Percentiles rank a stretch among this genome's conserved stretches.
These are phyloP conservation scores for Ciconia maguari DNA, from an alignment of 2,113 vertebrate genomes.

Conservation along the genomic window DNA sequence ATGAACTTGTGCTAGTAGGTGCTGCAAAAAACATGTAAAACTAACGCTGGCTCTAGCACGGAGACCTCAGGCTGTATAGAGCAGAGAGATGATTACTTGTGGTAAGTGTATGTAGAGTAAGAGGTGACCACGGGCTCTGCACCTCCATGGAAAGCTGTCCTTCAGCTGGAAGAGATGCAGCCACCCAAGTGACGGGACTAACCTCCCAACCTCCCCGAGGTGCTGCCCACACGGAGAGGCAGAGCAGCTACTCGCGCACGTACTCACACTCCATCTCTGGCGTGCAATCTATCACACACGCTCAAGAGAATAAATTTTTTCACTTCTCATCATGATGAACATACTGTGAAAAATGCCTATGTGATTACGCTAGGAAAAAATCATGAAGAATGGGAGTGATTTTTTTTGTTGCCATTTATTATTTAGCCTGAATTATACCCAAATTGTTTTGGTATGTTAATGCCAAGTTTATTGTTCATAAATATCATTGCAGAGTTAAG, in stretches of 20 bases:
- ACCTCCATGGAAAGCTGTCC: neutral
- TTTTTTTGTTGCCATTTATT: neutral
- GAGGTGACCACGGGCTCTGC: neutral
- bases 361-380: neutral
- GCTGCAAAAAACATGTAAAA: fast-evolving
- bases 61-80: neutral
- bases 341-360: neutral
- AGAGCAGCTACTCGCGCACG: neutral
- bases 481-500: constrained; percentile 35
- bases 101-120: fast-evolving
- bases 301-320: neutral
- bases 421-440: neutral
- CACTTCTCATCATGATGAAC: neutral
- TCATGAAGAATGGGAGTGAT: neutral
- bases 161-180: neutral
- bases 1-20: fast-evolving
- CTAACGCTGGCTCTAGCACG: neutral
- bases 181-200: fast-evolving
- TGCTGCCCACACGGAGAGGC: neutral
- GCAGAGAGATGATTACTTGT: fast-evolving
- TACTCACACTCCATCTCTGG: fast-evolving
- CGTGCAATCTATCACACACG: fast-evolving
- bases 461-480: constrained; percentile 57
- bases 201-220: fast-evolving
- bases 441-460: constrained; percentile 40